Conservation (phyloP, 2,113 vertebrate genomes). For the Anoplopoma fimbria region DNA sequence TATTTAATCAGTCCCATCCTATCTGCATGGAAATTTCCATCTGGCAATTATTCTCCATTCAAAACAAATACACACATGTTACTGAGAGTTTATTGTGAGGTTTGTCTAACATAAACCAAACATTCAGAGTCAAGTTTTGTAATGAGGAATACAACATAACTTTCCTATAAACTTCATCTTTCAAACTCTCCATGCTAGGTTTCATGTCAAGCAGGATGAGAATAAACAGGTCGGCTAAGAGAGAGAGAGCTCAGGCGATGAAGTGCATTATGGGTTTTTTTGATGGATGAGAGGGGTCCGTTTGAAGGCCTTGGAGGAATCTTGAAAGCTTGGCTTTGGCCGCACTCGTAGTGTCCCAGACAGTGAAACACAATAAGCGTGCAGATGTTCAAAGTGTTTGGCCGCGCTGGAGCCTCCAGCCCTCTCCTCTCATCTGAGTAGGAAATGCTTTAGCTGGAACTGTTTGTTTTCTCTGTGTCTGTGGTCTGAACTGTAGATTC, state of each 20-base stretch:
- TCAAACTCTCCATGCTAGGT: constrained; percentile 43
- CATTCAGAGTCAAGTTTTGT: constrained; percentile 34
- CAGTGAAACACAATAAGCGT: constrained; percentile 71
- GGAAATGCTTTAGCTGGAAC: constrained; percentile 81
- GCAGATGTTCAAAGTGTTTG: constrained; percentile 80
- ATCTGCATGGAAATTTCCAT: constrained; percentile 75
- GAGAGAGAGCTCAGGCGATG: constrained; percentile 44
- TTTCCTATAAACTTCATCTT: constrained; percentile 44
- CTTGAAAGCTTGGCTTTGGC: constrained; percentile 72
- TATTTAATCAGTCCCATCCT: constrained; percentile 75
- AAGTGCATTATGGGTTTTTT: constrained; percentile 57
- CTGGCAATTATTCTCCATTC: constrained; percentile 68
- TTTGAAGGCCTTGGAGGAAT: constrained; percentile 68
- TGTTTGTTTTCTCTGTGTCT: constrained; percentile 75
- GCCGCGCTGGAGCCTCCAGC: constrained; percentile 65
- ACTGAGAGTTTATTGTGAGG: constrained; percentile 44
- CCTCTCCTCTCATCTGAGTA: constrained; percentile 76
- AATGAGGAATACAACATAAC: constrained; percentile 45
- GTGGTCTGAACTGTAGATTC: constrained; percentile 74
- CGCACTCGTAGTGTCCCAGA: constrained; percentile 66
- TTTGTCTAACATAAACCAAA: constrained; percentile 64
- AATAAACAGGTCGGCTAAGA: constrained; percentile 64
- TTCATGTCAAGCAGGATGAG: constrained; percentile 59
- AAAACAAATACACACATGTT: constrained; percentile 65
- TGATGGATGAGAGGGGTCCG: constrained; percentile 65